Evolutionary conservation across 64 coral and sea anemone species (phyloP), one percentile per base, ranked within the genome.

Genomic region (Pocillopora damicornis): DNA sequence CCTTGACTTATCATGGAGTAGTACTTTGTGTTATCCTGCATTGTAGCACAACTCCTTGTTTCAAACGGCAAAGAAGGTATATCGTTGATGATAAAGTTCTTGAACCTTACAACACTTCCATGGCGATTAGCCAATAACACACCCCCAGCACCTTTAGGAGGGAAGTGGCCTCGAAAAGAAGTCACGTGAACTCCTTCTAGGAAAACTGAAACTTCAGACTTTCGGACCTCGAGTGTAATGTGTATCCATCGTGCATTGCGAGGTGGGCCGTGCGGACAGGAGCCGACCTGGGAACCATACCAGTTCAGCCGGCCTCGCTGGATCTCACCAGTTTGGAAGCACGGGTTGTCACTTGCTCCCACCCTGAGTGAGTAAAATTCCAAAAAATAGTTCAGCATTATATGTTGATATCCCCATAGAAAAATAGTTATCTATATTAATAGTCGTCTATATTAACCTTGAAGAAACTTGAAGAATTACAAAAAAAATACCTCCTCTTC

Each of bases 321-420:
- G 8, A 67, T 42, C 66, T 42, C 62, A 45, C 80, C 80, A 11
- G 61, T 82, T 82, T 82, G 80, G 17, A 82, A 82, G 59, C 80
- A 82, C 61, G 61, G 35, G 35, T 63, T 22, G 35, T 35, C 80
- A 20, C 80, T 82, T 22, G 35, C 60, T 18, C 61, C 80, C 13
- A 66, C 34, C 61, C 80, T 82, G 34, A 9, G 16, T 0, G 66
- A 79, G 42, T 56, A 57, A 79, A 58, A 2, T 1, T 25, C 30
- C 22, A 60, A 79, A 20, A 1, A 10, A 69, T 69, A 4, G 23
- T n/a, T 30, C 0, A 30, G 30, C 30, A 30, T 30, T 30, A 30
- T 30, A 30, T 0, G 30, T 30, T 30, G 30, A 30, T 30, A 30
- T 30, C 30, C 30, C 30, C 30, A 30, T 30, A 30, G 30, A 30